Base-by-base conservation (phyloP, 2,113 vertebrate genomes). In the Microcebus jonahi region DNA sequence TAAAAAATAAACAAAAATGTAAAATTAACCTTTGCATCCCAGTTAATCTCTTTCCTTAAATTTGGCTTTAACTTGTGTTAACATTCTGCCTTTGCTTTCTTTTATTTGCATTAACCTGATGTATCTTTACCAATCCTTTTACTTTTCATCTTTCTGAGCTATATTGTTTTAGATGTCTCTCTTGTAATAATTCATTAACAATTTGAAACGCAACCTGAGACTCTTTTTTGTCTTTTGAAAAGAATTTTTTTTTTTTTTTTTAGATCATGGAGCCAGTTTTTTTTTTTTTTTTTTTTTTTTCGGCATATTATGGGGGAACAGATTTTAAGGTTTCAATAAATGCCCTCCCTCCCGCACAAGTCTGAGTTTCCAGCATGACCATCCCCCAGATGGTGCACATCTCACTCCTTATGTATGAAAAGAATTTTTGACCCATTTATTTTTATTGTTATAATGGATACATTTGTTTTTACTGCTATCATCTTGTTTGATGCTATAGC, bases 1-100 rank as follows among this genome's bases (percentile, higher is more conserved):
- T 85, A 88, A 91, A 91, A 82, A 80, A 42, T 23, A 42, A 95
- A n/a, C 65, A 59, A 67, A 91, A 53, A 90, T 31, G 55, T 65
- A n/a, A 63, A 50, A 17, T 9, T 92, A 71, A 61, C 29, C 29
- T 84, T 59, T 77, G 29, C n/a, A 57, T 23, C 1, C 36, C 45
- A 67, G 89, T 95, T 61, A 31, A 21, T 90, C 25, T 34, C 86
- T 86, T 68, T 45, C 17, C 80, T 90, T 63, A 93, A 45, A 27
- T 86, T 90, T 36, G 70, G 1, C 29, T 85, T 71, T 75, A 53
- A 70, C 27, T 70, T 48, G 8, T 61, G 36, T n/a, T 87, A 63
- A 68, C 7, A 48, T 73, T 42, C 5, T 27, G 67, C 8, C 10
- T 71, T 57, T 94, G 83, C 48, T 86, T 67, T 83, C n/a, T 76